Conservation (phyloP, 1,140 invertebrate genomes). For the Euschistus heros region DNA sequence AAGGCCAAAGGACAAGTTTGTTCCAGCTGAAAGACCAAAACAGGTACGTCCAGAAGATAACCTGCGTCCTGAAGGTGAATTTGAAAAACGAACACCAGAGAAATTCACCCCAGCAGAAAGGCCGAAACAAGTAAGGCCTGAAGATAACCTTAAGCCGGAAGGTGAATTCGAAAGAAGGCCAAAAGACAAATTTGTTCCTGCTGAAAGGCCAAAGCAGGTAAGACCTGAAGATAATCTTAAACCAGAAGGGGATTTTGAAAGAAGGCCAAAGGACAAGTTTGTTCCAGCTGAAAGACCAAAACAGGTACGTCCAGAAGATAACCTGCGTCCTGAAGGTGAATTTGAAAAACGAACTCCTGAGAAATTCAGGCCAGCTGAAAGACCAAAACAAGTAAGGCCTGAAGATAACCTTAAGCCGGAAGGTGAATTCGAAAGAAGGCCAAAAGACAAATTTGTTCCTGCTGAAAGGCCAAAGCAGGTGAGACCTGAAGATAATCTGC, state of each 20-base stretch:
- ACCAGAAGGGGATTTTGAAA: slow-evolving; percentile 42
- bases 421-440: slow-evolving; percentile 38
- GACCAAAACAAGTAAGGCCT: slow-evolving; percentile 34
- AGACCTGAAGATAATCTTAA: slow-evolving; percentile 44
- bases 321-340: slow-evolving; percentile 51
- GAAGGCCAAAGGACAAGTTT: slow-evolving; percentile 33
- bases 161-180: slow-evolving; percentile 35
- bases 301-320: slow-evolving; percentile 38
- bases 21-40: slow-evolving; percentile 33
- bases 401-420: slow-evolving; percentile 38
- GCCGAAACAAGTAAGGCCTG: slow-evolving; percentile 25
- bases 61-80: slow-evolving; percentile 37
- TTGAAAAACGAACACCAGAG: slow-evolving; percentile 34
- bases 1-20: slow-evolving; percentile 33
- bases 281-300: slow-evolving; percentile 30
- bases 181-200: slow-evolving; percentile 31
- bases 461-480: slow-evolving; percentile 47
- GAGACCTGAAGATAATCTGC: slow-evolving; percentile 51
- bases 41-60: slow-evolving; percentile 34
- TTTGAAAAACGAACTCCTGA: slow-evolving; percentile 35
- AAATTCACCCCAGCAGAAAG: slow-evolving; percentile 32
- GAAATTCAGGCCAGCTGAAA: slow-evolving; percentile 32
- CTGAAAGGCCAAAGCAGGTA: slow-evolving; percentile 35
- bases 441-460: slow-evolving; percentile 30
- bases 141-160: slow-evolving; percentile 38